Evolutionary conservation across 2,113 vertebrate genomes (phyloP).

Genomic region (Phainopepla nitens): DNA sequence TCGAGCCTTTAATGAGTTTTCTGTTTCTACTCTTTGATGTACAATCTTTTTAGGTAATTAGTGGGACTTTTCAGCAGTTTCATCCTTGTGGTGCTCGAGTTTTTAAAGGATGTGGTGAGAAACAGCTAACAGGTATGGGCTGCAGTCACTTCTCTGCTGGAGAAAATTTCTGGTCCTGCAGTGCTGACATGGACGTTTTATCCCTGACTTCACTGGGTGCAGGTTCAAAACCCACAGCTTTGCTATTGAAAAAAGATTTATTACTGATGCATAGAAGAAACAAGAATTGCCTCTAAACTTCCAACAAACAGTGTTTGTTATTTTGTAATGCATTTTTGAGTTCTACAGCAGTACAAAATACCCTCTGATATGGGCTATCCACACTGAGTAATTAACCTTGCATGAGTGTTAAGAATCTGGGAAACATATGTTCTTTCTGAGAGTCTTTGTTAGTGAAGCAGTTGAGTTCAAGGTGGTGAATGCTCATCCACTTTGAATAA

Average conservation of each 20-base stretch:
- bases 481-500: constrained; percentile 42
- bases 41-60: constrained; percentile 21
- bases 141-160: neutral
- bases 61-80: neutral
- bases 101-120: neutral
- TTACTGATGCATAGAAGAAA: neutral
- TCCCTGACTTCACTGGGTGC: neutral
- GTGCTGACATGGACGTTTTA: neutral
- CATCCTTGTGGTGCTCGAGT: neutral
- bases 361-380: neutral
- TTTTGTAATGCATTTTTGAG: neutral
- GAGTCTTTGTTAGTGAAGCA: constrained; percentile 41
- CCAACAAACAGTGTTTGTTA: neutral
- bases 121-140: neutral
- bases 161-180: neutral
- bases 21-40: constrained; percentile 29
- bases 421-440: constrained; percentile 11
- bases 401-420: neutral
- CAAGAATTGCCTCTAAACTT: neutral
- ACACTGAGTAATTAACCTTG: neutral
- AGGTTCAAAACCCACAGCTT: neutral
- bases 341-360: neutral
- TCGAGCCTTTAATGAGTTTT: constrained; percentile 49
- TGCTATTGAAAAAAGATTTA: neutral
- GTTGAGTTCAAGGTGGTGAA: constrained; percentile 25